phyloP scores from a whole-genome alignment of 2,113 vertebrate genomes.

The Phasianus colchicus region DNA sequence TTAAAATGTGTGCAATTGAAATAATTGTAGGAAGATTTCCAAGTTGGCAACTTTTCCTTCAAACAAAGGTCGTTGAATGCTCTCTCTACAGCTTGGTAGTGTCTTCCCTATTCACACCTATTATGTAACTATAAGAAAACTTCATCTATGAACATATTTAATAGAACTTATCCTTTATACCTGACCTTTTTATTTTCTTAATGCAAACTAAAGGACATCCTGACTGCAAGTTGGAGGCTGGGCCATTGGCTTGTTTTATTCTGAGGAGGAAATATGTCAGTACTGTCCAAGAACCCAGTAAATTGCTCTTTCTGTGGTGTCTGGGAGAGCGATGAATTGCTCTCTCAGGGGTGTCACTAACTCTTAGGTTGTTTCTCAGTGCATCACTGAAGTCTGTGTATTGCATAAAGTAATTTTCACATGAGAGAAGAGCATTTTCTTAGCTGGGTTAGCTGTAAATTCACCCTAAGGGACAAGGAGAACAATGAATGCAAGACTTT shows the following conservation, averaged over 20 bases:
- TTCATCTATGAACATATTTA: neutral
- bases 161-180: neutral
- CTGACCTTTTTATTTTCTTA: neutral
- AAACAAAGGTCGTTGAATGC: neutral
- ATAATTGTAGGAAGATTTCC: neutral
- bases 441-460: neutral
- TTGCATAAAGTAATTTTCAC: neutral
- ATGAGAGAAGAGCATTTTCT: neutral
- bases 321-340: neutral
- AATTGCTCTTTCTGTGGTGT: neutral
- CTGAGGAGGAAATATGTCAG: neutral
- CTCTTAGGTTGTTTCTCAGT: neutral
- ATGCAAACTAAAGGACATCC: neutral
- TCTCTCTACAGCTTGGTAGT: neutral
- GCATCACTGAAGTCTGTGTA: rapidly evolving
- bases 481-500: neutral
- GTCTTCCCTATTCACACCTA: neutral
- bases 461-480: neutral
- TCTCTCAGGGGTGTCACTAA: neutral
- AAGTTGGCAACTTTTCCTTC: neutral
- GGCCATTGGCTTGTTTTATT: neutral
- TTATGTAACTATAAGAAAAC: neutral
- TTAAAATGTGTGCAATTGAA: neutral
- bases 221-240: neutral
- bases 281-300: neutral